phyloP scores from a whole-genome alignment of 2,888 invertebrate species.

The Muschampia plurimacula region DNA sequence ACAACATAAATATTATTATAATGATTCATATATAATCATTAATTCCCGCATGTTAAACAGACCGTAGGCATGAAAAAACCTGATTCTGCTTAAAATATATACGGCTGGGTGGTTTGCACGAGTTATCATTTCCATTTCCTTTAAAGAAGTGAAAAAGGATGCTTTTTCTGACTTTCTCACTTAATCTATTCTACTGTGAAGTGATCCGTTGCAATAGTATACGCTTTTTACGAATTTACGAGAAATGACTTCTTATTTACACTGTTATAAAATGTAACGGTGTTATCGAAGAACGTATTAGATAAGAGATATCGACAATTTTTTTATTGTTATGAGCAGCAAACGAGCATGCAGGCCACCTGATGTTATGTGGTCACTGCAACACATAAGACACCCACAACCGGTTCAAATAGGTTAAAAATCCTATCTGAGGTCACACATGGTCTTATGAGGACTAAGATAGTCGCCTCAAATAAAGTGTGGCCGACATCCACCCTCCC shows the following conservation, averaged over 20 bases:
- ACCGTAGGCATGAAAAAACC: background rate
- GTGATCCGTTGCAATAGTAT: constrained; percentile 9
- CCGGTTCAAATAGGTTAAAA: too few species aligned
- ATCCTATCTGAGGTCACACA: too few species aligned
- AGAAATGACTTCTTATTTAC: background rate
- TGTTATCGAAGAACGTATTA: too few species aligned
- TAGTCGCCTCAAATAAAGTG: too few species aligned
- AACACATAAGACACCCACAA: too few species aligned
- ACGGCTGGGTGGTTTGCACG: background rate
- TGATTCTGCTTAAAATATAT: background rate
- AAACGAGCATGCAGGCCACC: too few species aligned
- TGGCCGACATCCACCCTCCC: too few species aligned
- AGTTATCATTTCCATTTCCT: constrained; percentile 27
- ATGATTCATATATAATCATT: background rate
- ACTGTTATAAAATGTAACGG: background rate
- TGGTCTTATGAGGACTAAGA: too few species aligned
- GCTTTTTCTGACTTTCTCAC: constrained; percentile 6
- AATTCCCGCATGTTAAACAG: constrained; percentile 1
- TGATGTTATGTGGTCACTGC: too few species aligned
- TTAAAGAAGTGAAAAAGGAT: constrained; percentile 4
- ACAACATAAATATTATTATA: background rate
- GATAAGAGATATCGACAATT: too few species aligned
- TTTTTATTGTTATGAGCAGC: too few species aligned
- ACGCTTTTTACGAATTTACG: constrained; percentile 4
- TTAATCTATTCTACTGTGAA: constrained; percentile 15